A percentile compares a stretch with the other conserved stretches of the same genome.
phyloP scores from a whole-genome alignment of 30 jellyfish, hydroid and myxozoan species.

The Aurelia coerulea region DNA sequence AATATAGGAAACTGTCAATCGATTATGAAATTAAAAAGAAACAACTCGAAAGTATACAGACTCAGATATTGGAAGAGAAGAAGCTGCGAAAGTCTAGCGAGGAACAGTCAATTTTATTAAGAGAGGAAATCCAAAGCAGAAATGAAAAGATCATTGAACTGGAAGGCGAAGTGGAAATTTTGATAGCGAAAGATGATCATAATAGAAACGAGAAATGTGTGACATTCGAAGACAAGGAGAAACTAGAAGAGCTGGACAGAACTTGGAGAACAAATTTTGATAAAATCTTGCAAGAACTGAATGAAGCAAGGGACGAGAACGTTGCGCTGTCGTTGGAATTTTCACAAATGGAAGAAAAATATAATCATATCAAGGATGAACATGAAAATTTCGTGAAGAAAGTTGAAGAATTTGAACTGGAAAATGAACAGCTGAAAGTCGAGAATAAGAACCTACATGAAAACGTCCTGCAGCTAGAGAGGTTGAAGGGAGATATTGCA shows the following conservation, averaged over 20 bases:
- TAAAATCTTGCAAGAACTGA: slow-evolving; percentile 25
- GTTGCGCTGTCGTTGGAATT: slow-evolving; percentile 63
- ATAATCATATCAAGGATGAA: background rate
- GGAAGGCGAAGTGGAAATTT: slow-evolving; percentile 37
- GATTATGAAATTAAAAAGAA: slow-evolving; percentile 64
- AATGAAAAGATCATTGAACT: slow-evolving; percentile 36
- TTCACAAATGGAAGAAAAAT: slow-evolving; percentile 41
- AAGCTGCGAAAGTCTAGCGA: slow-evolving; percentile 14
- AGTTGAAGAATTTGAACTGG: slow-evolving; percentile 9
- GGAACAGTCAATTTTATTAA: slow-evolving; percentile 15
- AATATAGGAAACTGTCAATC: slow-evolving; percentile 27
- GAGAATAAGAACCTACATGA: slow-evolving; percentile 54
- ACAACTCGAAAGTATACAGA: slow-evolving; percentile 54
- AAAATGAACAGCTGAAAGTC: slow-evolving; percentile 11
- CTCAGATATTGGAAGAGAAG: slow-evolving; percentile 52
- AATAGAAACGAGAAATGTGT: slow-evolving; percentile 32
- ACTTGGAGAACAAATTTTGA: slow-evolving; percentile 52
- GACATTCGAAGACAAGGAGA: slow-evolving; percentile 34
- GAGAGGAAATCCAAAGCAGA: slow-evolving; percentile 17
- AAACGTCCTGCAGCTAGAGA: slow-evolving; percentile 31
- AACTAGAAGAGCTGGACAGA: slow-evolving; percentile 48
- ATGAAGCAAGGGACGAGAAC: slow-evolving; percentile 72
- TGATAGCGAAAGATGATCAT: background rate
- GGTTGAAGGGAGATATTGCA: slow-evolving; percentile 35
- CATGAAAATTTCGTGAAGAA: slow-evolving; percentile 1